Base-by-base conservation (phyloP, 2,113 vertebrate genomes). In the Xiphophorus maculatus region DNA sequence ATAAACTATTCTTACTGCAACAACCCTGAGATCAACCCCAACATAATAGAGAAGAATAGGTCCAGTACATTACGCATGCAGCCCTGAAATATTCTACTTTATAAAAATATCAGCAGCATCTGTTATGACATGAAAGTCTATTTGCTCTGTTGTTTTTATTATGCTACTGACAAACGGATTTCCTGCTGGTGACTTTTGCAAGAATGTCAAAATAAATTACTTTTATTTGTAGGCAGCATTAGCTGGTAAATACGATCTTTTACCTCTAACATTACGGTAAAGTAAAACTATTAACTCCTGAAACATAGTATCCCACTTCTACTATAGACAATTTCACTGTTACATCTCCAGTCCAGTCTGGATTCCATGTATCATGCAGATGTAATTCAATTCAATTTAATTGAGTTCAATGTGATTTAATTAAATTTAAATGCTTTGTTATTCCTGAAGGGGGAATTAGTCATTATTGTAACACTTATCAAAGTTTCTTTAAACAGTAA, bases 171-270 rank as follows among this genome's bases (percentile, higher is more conserved):
- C 0, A 60, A 27, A n/a, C 15, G 12, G 51, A 25, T 71, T 73
- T 62, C 14, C n/a, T 37, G 35, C 33, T 78, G 65, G 54, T 72
- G 61, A 69, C 30, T n/a, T 82, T 37, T 75, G 40, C 66, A 33
- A 3, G 6, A 64, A 44, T 4, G 71, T 74, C 28, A 77, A 42
- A 63, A 65, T 32, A 27, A 25, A 48, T 66, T 48, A 51, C 27
- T 13, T 64, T 81, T 69, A 10, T 64, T 76, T 66, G 4, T 54
- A 25, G 15, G 17, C 19, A 9, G 14, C 19, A 67, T 63, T 60
- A 17, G 48, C 73, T 29, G 63, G 51, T 58, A 35, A 28, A 69
- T 1, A 2, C 32, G 2, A 79, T 64, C 14, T 66, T 30, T 64
- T 7, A 42, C 42, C 33, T 32, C 30, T 40, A 19, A 51, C 44